Percentiles rank a stretch among this genome's conserved stretches.
Conservation (phyloP, 2,113 vertebrate species). For the Pterophyllum scalare region DNA sequence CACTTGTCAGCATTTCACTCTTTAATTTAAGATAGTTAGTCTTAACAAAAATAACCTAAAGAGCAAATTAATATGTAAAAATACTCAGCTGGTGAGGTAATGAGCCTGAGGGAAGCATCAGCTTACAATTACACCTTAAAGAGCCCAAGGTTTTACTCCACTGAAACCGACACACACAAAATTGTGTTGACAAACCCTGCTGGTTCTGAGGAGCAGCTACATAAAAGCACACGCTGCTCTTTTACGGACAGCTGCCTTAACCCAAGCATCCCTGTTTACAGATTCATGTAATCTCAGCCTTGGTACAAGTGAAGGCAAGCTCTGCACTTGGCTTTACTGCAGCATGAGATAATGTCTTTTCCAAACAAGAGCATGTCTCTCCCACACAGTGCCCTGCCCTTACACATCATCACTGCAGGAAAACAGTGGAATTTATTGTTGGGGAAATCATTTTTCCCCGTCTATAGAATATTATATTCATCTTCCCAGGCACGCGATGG, state of each 20-base stretch:
- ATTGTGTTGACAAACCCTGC: not conserved
- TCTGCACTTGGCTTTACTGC: not conserved
- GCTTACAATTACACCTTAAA: not conserved
- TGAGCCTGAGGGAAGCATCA: not conserved
- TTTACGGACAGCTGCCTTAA: slow-evolving; percentile 27
- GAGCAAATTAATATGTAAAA: slow-evolving; percentile 16
- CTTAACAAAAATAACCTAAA: not conserved
- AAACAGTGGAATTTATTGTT: slow-evolving; percentile 38
- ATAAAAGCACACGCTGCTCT: slow-evolving; percentile 15
- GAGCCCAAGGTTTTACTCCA: not conserved
- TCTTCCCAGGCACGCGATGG: slow-evolving; percentile 19
- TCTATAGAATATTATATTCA: slow-evolving; percentile 20
- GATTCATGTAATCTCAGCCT: slow-evolving; percentile 13
- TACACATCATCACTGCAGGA: slow-evolving; percentile 38
- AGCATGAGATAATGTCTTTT: slow-evolving; percentile 62
- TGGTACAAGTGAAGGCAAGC: slow-evolving; percentile 17
- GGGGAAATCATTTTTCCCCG: slow-evolving; percentile 3
- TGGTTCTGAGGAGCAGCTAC: not conserved
- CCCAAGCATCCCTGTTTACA: slow-evolving; percentile 20
- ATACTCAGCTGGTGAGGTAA: not conserved
- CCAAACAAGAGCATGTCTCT: slow-evolving; percentile 35
- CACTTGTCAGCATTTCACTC: slow-evolving; percentile 1
- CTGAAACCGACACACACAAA: not conserved
- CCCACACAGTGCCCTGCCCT: slow-evolving; percentile 47
- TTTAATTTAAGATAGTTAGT: slow-evolving; percentile 9